Conservation (phyloP, 2,888 invertebrate species). For the Cetonia aurata region DNA sequence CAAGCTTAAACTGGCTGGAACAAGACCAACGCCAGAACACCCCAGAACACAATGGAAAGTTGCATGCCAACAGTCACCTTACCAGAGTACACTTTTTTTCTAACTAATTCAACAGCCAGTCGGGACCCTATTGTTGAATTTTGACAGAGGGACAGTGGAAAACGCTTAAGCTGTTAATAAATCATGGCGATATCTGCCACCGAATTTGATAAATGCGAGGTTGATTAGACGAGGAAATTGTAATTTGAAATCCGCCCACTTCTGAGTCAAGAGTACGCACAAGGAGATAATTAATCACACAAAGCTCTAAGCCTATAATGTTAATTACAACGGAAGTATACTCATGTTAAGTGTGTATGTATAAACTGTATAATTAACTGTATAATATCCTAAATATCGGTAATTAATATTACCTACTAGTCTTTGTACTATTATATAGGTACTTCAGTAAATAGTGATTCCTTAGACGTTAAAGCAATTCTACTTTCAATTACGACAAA, state of each 20-base stretch:
- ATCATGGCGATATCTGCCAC: slow-evolving; percentile 5
- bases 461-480: too few relatives aligned
- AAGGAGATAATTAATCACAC: too few relatives aligned
- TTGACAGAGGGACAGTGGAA: slow-evolving; percentile 16
- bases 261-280: neutral
- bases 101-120: neutral
- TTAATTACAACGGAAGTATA: too few relatives aligned
- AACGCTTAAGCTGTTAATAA: slow-evolving; percentile 15
- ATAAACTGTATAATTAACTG: too few relatives aligned
- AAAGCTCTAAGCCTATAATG: too few relatives aligned
- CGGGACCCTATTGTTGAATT: slow-evolving; percentile 23
- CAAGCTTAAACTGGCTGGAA: too few relatives aligned
- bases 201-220: slow-evolving; percentile 12
- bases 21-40: neutral
- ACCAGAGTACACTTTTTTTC: slow-evolving; percentile 12
- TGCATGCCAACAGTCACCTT: neutral
- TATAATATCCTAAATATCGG: too few relatives aligned
- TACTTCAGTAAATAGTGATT: too few relatives aligned
- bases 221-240: slow-evolving; percentile 27
- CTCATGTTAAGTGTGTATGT: too few relatives aligned
- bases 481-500: too few relatives aligned
- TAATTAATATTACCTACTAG: too few relatives aligned
- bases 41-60: slow-evolving; percentile 1
- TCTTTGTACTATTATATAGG: too few relatives aligned
- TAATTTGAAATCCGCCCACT: slow-evolving; percentile 21